Conservation (phyloP, 2,113 vertebrate species). For the Malurus elegans region DNA sequence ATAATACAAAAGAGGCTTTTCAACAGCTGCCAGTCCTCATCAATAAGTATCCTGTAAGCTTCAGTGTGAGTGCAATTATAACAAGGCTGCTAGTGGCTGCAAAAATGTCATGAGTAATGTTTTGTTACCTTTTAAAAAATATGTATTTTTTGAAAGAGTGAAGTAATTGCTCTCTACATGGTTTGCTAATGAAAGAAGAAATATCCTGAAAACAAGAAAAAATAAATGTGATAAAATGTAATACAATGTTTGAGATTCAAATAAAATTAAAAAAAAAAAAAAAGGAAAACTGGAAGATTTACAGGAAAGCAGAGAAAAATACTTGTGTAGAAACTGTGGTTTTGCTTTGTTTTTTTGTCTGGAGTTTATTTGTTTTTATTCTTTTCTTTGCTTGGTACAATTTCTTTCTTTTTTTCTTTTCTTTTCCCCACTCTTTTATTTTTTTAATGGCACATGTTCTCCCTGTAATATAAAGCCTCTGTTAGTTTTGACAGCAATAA, state of each 20-base stretch:
- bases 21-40: not conserved
- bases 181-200: not conserved
- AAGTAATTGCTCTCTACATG: not conserved
- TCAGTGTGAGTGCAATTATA: not conserved
- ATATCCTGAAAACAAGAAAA: not conserved
- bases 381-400: not conserved
- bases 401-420: not conserved
- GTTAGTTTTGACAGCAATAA: constrained; percentile 22
- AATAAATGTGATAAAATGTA: not conserved
- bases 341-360: not conserved
- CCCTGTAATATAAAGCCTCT: not conserved
- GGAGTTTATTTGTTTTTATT: accelerated
- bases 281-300: not conserved
- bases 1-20: not conserved
- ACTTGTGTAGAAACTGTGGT: not conserved
- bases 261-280: not conserved
- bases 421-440: too few species aligned
- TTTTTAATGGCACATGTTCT: not conserved
- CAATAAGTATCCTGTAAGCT: not conserved
- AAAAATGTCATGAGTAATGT: not conserved
- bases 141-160: accelerated
- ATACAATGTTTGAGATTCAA: not conserved
- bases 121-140: not conserved
- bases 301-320: not conserved
- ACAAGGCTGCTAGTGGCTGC: not conserved